phyloP scores from a whole-genome alignment of 2,888 invertebrate species.

The Chrysopilus asiliformis region DNA sequence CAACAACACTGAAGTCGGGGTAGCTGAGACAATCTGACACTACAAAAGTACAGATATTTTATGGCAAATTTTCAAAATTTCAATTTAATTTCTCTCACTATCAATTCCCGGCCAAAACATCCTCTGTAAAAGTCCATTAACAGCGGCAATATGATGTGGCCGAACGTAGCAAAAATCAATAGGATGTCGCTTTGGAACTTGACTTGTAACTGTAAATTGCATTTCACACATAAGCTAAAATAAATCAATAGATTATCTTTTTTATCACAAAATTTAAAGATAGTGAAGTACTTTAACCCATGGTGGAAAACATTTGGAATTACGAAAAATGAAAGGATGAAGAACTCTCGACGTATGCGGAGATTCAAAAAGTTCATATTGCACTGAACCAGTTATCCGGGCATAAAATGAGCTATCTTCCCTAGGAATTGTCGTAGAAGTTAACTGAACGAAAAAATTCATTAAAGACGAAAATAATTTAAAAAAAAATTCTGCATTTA shows the following conservation, averaged over 20 bases:
- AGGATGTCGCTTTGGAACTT: conserved; percentile 40
- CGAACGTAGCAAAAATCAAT: conserved; percentile 80
- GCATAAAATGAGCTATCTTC: conserved; percentile 31
- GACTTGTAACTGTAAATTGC: conserved; percentile 33
- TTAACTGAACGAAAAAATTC: conserved; percentile 18
- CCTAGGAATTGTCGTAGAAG: conserved; percentile 20
- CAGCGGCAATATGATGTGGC: conserved; percentile 75
- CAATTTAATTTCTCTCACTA: conserved; percentile 53
- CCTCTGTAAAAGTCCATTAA: conserved; percentile 68
- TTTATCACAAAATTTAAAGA: no score
- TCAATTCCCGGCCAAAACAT: conserved; percentile 92
- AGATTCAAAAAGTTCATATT: conserved; percentile 48
- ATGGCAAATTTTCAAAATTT: background rate
- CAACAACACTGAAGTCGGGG: conserved; percentile 87
- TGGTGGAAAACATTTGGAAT: conserved; percentile 47
- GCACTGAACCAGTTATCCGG: conserved; percentile 40
- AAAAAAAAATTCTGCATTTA: conserved; percentile 5
- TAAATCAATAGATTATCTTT: conserved; percentile 32
- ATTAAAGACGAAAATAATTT: background rate
- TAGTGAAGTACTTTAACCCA: conserved; percentile 61
- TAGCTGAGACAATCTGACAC: conserved; percentile 81
- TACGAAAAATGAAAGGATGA: conserved; percentile 73
- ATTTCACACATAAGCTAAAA: conserved; percentile 38
- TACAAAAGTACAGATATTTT: conserved; percentile 25
- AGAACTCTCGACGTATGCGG: conserved; percentile 57